Evolutionary conservation across 2,113 vertebrate genomes (phyloP).

Genomic region (Pholis gunnellus): DNA sequence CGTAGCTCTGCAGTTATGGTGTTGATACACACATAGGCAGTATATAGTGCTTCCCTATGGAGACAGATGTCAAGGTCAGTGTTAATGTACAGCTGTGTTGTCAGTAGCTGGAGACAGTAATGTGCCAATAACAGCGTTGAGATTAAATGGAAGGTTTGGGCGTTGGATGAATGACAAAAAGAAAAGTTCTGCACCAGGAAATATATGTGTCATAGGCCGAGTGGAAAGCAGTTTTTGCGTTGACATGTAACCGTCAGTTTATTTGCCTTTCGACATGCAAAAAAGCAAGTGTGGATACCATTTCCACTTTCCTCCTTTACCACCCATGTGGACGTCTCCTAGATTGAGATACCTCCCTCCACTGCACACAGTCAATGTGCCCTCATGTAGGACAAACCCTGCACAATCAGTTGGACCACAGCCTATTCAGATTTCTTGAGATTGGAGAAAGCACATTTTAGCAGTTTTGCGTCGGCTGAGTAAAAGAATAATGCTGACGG

Average conservation of each 20-base stretch:
- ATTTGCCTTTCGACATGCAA: constrained; percentile 36
- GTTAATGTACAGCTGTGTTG: constrained; percentile 49
- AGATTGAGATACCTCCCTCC: constrained; percentile 78
- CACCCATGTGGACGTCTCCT: constrained; percentile 76
- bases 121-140: neutral
- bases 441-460: constrained; percentile 69
- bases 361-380: constrained; percentile 80
- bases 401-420: constrained; percentile 72
- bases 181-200: neutral
- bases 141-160: constrained; percentile 1
- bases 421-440: constrained; percentile 66
- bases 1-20: no score
- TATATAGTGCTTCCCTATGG: constrained; percentile 59
- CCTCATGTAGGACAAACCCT: constrained; percentile 74
- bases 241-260: constrained; percentile 14
- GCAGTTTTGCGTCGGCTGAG: constrained; percentile 52
- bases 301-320: constrained; percentile 63
- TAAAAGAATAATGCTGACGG: constrained; percentile 42
- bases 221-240: neutral
- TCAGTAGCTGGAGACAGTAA: constrained; percentile 37
- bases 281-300: constrained; percentile 38
- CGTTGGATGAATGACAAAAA: neutral
- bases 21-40: constrained; percentile 17
- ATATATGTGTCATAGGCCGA: neutral
- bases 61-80: constrained; percentile 69